Evolutionary conservation across 1,140 invertebrate species (phyloP).

Genomic region (Listronotus oregonensis): DNA sequence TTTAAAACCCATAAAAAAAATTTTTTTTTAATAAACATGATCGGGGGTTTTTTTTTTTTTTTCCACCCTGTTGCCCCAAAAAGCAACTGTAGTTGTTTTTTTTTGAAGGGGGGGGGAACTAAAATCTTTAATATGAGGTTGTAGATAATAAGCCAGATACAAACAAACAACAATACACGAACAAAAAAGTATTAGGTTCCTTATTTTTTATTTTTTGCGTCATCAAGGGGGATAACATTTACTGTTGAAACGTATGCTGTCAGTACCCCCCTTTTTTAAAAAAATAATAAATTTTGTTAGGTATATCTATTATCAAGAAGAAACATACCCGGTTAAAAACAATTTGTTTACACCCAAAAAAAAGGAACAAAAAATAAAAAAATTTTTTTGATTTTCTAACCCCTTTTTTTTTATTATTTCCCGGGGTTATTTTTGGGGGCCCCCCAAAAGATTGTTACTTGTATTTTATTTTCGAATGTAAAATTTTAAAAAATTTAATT

Average conservation of each 20-base stretch:
- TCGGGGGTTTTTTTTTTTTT: neutral
- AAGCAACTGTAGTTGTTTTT: constrained; percentile 38
- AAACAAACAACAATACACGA: constrained; percentile 41
- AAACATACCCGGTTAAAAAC: constrained; percentile 16
- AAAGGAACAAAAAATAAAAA: neutral
- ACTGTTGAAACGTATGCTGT: constrained; percentile 33
- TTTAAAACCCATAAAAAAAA: no score
- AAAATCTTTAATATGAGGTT: constrained; percentile 41
- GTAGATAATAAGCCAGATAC: constrained; percentile 43
- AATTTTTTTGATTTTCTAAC: no score
- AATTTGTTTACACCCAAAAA: constrained; percentile 23
- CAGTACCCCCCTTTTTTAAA: constrained; percentile 34
- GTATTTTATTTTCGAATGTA: no score
- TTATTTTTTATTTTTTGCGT: constrained; percentile 47
- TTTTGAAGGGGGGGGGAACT: constrained; percentile 27
- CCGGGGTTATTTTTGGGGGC: no score
- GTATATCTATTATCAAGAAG: constrained; percentile 23
- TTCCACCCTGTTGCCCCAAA: constrained; percentile 24
- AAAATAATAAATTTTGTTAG: constrained; percentile 39
- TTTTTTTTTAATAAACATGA: neutral
- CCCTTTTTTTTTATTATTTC: no score
- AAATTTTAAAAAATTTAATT: no score
- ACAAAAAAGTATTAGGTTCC: constrained; percentile 48
- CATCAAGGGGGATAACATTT: constrained; percentile 46
- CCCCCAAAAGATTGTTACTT: no score